These are phyloP conservation scores for Arctopsyche grandis DNA, from an alignment of 1,140 invertebrate genomes.

Conservation along the genomic window DNA sequence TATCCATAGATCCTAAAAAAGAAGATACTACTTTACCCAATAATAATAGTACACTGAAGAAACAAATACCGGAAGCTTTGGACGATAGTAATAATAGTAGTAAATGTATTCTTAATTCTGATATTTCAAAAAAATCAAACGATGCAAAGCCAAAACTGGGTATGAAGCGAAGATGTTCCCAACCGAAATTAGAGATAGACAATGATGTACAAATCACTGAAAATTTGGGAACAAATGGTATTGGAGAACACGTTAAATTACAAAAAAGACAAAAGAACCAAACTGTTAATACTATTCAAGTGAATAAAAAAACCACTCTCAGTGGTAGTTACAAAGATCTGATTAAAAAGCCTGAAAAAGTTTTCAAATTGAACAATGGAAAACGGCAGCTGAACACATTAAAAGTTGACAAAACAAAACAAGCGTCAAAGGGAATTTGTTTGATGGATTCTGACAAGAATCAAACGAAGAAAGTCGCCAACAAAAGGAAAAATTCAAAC, in stretches of 20 bases:
- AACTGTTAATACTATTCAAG: constrained; percentile 57
- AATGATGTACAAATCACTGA: constrained; percentile 64
- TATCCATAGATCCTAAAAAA: constrained; percentile 64
- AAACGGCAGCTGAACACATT: constrained; percentile 61
- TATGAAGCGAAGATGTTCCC: constrained; percentile 61
- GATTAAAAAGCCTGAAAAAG: constrained; percentile 59
- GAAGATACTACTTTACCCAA: constrained; percentile 56
- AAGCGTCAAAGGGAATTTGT: constrained; percentile 55
- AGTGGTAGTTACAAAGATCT: constrained; percentile 61
- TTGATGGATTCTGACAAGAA: constrained; percentile 57
- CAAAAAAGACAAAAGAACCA: constrained; percentile 68
- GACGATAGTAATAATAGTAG: constrained; percentile 60
- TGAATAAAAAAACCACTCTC: constrained; percentile 26
- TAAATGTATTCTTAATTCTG: constrained; percentile 1
- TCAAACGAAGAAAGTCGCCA: constrained; percentile 56
- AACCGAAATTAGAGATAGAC: constrained; percentile 64
- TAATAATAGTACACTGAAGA: constrained; percentile 44
- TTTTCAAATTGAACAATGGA: constrained; percentile 60
- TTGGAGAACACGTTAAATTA: constrained; percentile 66
- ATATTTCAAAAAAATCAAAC: constrained; percentile 48
- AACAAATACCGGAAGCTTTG: constrained; percentile 50
- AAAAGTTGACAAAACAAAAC: constrained; percentile 40
- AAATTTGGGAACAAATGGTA: constrained; percentile 63
- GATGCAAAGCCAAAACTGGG: constrained; percentile 62
- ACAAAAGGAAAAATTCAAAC: constrained; percentile 45